Conservation (phyloP, 2,888 invertebrate species). For the Netelia inedita region DNA sequence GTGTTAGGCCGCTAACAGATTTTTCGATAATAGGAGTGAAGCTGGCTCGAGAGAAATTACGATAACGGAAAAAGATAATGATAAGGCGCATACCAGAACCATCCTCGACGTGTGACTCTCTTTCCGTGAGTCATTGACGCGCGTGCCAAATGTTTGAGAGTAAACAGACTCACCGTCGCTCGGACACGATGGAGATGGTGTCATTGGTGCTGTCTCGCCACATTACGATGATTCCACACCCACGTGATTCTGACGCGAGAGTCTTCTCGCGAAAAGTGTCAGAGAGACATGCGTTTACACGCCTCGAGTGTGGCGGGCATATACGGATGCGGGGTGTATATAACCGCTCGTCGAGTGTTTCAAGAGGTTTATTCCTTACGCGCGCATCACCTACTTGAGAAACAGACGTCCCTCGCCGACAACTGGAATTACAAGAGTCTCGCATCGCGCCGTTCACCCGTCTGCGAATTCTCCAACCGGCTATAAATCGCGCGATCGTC, state of each 20-base stretch:
- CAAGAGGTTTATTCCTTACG: conserved; percentile 59
- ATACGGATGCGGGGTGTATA: background rate
- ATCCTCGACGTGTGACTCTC: conserved; percentile 31
- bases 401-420: conserved; percentile 40
- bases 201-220: conserved; percentile 16
- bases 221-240: conserved; percentile 58
- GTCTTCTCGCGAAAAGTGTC: conserved; percentile 64
- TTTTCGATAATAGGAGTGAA: conserved; percentile 7
- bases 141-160: conserved; percentile 68
- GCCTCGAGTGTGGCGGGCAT: conserved; percentile 38
- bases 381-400: conserved; percentile 56
- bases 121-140: conserved; percentile 64
- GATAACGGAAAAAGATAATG: conserved; percentile 53
- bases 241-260: conserved; percentile 40
- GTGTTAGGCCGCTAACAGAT: background rate
- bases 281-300: conserved; percentile 47
- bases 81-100: conserved; percentile 19
- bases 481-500: background rate
- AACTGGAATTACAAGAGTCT: conserved; percentile 29
- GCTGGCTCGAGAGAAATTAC: conserved; percentile 23
- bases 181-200: conserved; percentile 10
- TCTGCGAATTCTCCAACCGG: background rate
- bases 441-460: conserved; percentile 1
- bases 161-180: conserved; percentile 63
- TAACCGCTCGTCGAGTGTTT: conserved; percentile 5